Evolutionary conservation across 1,140 invertebrate genomes (phyloP), one percentile per base, ranked within the genome.

Genomic region (Aethina tumida): DNA sequence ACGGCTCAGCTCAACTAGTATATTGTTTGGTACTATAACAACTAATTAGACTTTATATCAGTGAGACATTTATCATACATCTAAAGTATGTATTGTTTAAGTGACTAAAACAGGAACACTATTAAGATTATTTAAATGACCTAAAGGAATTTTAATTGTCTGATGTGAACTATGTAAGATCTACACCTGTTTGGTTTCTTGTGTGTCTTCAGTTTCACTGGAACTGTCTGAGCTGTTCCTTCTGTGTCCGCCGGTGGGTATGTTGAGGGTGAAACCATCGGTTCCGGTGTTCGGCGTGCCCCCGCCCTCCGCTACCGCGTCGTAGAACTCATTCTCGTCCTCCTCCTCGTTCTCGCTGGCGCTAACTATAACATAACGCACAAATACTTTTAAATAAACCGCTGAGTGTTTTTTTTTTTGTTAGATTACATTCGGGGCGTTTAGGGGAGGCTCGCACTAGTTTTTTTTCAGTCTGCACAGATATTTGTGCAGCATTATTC

Each of bases 251-350:
- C 39, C 60, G 45, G 39, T 71, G 18, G 74, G 68, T 55, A 81
- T 73, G 59, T 73, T 79, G 43, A 83, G 65, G 37, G 79, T 79
- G 59, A 82, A 82, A 43, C 61, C 68, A 47, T 69, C 66, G 6
- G 63, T 60, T 46, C 63, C 49, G 32, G 55, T 43, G 33, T 33
- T 52, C 34, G 63, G 46, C 32, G 42, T 43, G 45, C 62, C 59
- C 37, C 62, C 63, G 20, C 68, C 75, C 27, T 79, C 76, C 53
- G 84, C 82, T 63, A 84, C 70, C 2, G 91, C 91, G 69, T 96
- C 92, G 59, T 87, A 93, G 66, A 94, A 97, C 51, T 91, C 87
- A 62, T 78, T 79, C 43, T 96, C 91, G 35, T 95, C 92, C 58
- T 94, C 89, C 59, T 86, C 85, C 36, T 81, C 25, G 65, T 73